These are phyloP conservation scores for Melieria omissa DNA, from an alignment of 2,888 invertebrate genomes.

Conservation along the genomic window DNA sequence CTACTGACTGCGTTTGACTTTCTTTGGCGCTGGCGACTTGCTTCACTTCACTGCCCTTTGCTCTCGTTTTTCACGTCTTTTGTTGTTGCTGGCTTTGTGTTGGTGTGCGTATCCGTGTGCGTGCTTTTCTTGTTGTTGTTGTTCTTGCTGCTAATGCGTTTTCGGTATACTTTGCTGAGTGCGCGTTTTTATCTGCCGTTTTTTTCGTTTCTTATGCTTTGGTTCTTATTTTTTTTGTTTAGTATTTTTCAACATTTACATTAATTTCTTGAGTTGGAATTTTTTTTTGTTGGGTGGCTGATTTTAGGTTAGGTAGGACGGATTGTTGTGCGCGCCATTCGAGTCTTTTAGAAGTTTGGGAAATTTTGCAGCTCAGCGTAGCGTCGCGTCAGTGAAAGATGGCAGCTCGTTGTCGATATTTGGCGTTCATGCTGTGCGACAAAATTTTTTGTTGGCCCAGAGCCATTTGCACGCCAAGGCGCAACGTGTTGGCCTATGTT, in stretches of 20 bases:
- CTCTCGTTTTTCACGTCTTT: background rate
- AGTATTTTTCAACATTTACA: too few species aligned
- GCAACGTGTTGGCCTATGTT: background rate
- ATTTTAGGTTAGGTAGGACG: constrained; percentile 20
- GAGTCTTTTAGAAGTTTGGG: too few species aligned
- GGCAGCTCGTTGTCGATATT: too few species aligned
- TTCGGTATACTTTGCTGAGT: too few species aligned
- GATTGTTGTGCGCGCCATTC: constrained; percentile 1
- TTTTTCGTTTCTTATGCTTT: too few species aligned
- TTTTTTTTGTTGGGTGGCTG: too few species aligned
- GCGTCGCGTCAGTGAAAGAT: constrained; percentile 5
- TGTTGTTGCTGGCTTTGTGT: constrained; percentile 22
- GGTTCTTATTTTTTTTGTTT: too few species aligned
- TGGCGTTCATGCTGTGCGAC: background rate
- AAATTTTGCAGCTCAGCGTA: background rate
- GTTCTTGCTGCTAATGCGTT: too few species aligned
- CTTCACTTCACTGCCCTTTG: too few species aligned
- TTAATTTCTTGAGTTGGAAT: too few species aligned
- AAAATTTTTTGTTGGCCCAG: background rate
- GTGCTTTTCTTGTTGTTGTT: constrained; percentile 24
- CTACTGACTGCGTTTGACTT: background rate
- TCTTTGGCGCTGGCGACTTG: background rate
- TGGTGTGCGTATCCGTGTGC: constrained; percentile 38
- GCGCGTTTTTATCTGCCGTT: too few species aligned
- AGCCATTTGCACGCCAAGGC: background rate